A percentile compares a stretch with the other conserved stretches of the same genome.
These are phyloP conservation scores for Pterophyllum scalare DNA, from an alignment of 2,113 vertebrate genomes.

Conservation along the genomic window DNA sequence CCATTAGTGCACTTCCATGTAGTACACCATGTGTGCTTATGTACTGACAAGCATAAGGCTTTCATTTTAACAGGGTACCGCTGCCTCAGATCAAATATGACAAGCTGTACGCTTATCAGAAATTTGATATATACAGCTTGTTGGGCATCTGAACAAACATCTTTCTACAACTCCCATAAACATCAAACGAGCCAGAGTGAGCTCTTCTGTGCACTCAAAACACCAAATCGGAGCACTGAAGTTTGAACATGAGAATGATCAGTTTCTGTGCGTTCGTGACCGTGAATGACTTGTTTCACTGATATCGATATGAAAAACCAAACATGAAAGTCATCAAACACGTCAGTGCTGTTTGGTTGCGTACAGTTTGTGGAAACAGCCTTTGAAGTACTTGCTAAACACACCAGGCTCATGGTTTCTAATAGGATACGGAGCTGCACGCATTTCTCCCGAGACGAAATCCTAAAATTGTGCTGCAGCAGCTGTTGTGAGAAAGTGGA, in stretches of 20 bases:
- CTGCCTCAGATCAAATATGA: not conserved
- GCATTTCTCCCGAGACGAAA: conserved; percentile 37
- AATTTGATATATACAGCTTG: not conserved
- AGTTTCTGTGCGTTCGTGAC: not conserved
- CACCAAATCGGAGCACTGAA: not conserved
- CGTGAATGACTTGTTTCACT: not conserved
- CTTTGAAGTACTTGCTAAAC: conserved; percentile 7
- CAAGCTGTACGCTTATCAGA: not conserved
- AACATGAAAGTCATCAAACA: not conserved
- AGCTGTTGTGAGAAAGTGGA: conserved; percentile 48
- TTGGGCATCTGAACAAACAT: not conserved
- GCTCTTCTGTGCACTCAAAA: not conserved
- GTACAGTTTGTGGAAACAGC: conserved; percentile 1
- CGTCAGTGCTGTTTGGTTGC: not conserved
- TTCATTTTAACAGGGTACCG: not conserved
- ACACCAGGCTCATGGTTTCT: conserved; percentile 13
- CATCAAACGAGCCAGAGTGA: not conserved
- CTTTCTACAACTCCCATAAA: not conserved
- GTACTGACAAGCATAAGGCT: not conserved
- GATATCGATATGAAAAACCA: not conserved
- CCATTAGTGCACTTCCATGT: not conserved
- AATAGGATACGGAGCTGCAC: conserved; percentile 17
- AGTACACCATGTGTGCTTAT: not conserved
- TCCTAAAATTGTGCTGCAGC: conserved; percentile 39
- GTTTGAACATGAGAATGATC: not conserved